Percentiles rank a stretch among this genome's conserved stretches.
These are phyloP conservation scores for Ceratotherium simum DNA, from an alignment of 2,113 vertebrate species.

Conservation along the genomic window DNA sequence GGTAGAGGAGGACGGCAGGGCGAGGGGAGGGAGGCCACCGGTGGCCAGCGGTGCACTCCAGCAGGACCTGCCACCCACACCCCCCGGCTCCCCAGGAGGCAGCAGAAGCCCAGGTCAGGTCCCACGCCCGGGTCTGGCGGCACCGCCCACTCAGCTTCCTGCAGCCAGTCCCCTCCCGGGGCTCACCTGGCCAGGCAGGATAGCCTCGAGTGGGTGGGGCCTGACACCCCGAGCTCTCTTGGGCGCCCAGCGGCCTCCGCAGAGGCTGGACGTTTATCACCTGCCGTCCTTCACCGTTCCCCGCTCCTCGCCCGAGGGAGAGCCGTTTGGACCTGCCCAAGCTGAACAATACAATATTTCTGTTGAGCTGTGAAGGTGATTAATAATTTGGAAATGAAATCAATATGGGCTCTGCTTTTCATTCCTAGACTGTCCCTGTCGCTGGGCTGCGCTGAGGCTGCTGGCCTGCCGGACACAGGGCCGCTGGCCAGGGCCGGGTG, in stretches of 20 bases:
- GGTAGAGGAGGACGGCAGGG: not conserved
- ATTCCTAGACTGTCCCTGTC: constrained; percentile 30
- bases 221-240: accelerated
- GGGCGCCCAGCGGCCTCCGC: accelerated
- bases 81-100: not conserved
- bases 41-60: no score
- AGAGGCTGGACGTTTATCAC: constrained; percentile 55
- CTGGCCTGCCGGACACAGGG: not conserved
- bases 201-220: not conserved
- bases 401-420: constrained; percentile 86
- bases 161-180: not conserved
- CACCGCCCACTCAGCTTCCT: accelerated
- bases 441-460: not conserved
- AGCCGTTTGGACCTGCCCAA: constrained; percentile 86
- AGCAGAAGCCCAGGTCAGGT: accelerated
- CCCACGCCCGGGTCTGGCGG: not conserved
- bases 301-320: constrained; percentile 79
- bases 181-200: not conserved
- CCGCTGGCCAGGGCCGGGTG: accelerated
- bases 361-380: constrained; percentile 87
- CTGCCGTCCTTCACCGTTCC: constrained; percentile 82
- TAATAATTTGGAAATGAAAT: constrained; percentile 91
- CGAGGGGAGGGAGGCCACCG: no score
- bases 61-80: not conserved
- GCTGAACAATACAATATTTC: constrained; percentile 87